phyloP scores from a whole-genome alignment of 1,140 invertebrate genomes.

The Heliconius nattereri region DNA sequence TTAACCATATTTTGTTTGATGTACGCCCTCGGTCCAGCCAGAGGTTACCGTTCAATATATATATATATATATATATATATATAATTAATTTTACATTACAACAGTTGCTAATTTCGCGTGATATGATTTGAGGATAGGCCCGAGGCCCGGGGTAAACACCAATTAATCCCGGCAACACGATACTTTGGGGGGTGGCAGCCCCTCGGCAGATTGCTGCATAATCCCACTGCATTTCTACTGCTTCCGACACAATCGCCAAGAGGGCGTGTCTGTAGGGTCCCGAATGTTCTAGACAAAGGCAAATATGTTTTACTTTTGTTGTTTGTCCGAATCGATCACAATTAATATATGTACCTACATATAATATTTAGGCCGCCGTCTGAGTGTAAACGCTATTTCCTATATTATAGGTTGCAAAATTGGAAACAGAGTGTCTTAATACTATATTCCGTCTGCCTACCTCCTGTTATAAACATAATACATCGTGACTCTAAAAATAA shows the following conservation, averaged over 20 bases:
- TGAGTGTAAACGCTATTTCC: no score
- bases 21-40: not conserved
- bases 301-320: constrained; percentile 65
- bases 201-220: constrained; percentile 69
- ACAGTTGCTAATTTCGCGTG: constrained; percentile 69
- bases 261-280: constrained; percentile 51
- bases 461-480: no score
- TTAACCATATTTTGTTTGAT: not conserved
- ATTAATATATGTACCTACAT: not conserved
- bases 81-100: constrained; percentile 76
- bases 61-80: no score
- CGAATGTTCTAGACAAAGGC: constrained; percentile 44
- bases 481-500: not conserved
- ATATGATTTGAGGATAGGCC: constrained; percentile 70
- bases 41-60: constrained; percentile 18
- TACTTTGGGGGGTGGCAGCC: constrained; percentile 52
- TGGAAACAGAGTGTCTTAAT: no score
- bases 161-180: constrained; percentile 69
- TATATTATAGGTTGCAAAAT: no score
- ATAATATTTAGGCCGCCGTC: no score
- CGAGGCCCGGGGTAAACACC: constrained; percentile 51
- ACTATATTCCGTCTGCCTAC: no score
- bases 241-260: constrained; percentile 66
- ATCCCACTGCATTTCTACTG: constrained; percentile 74
- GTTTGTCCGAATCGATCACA: constrained; percentile 55